Conservation (phyloP, 2,797 vertebrate species). For the Anas acuta region DNA sequence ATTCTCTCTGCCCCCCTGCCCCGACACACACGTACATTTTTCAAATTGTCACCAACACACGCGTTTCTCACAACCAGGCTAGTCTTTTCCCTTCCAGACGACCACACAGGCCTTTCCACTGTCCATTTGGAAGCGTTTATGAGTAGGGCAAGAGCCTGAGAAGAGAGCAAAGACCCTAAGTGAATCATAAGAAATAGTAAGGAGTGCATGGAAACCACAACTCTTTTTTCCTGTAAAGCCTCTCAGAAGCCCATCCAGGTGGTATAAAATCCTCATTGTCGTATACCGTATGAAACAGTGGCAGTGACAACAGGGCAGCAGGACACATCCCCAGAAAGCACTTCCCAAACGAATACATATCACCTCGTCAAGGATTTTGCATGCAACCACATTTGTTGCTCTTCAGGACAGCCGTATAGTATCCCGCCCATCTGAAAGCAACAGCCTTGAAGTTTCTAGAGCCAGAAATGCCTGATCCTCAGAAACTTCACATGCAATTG, state of each 20-base stretch:
- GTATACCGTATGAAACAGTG: background rate
- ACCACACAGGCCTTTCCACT: background rate
- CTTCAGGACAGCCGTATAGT: background rate
- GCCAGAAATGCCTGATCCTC: background rate
- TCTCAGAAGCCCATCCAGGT: background rate
- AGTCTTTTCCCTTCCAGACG: background rate
- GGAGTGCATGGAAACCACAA: background rate
- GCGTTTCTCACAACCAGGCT: background rate
- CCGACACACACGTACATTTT: background rate
- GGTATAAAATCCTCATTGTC: background rate
- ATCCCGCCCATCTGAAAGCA: background rate
- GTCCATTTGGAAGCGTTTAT: background rate
- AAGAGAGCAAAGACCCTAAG: background rate
- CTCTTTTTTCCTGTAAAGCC: constrained; percentile 19
- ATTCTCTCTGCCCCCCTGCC: background rate
- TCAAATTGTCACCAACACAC: background rate
- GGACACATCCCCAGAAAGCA: background rate
- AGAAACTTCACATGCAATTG: background rate
- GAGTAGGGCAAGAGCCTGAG: background rate
- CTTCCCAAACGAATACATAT: background rate
- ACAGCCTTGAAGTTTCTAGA: background rate
- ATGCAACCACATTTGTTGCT: background rate
- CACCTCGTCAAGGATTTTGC: background rate
- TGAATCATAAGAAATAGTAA: background rate
- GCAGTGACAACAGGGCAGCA: background rate